phyloP scores from a whole-genome alignment of 2,113 vertebrate species.

The Zosterops borbonicus region DNA sequence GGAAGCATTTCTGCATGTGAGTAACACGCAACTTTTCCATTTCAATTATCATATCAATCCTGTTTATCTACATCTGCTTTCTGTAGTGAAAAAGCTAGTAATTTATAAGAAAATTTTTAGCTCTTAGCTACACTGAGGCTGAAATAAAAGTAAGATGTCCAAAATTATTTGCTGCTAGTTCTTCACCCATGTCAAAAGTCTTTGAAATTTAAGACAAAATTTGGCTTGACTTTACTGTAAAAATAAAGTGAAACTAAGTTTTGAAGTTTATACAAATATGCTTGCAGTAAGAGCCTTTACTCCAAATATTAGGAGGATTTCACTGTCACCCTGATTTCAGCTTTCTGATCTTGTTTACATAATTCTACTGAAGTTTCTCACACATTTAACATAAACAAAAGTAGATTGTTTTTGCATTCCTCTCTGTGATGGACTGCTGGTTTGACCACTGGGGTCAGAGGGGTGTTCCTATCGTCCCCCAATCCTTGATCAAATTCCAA shows the following conservation, averaged over 20 bases:
- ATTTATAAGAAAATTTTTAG: background rate
- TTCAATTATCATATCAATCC: background rate
- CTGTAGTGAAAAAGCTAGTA: background rate
- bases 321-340: background rate
- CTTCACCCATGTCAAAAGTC: background rate
- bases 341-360: too few species aligned
- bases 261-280: background rate
- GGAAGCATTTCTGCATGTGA: background rate
- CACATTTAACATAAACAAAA: too few species aligned
- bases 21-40: background rate
- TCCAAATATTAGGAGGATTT: background rate
- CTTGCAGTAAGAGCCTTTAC: background rate
- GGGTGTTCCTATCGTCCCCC: too few species aligned
- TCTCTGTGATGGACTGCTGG: too few species aligned
- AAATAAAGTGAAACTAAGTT: background rate
- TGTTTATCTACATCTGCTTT: background rate
- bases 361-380: too few species aligned
- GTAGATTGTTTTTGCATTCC: too few species aligned
- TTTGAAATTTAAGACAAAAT: background rate
- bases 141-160: background rate
- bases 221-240: background rate
- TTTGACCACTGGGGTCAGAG: too few species aligned
- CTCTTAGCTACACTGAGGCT: background rate
- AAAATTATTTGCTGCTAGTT: background rate
- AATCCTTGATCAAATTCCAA: too few species aligned